Evolutionary conservation across 2,113 vertebrate species (phyloP).

Genomic region (Crotalus horridus): DNA sequence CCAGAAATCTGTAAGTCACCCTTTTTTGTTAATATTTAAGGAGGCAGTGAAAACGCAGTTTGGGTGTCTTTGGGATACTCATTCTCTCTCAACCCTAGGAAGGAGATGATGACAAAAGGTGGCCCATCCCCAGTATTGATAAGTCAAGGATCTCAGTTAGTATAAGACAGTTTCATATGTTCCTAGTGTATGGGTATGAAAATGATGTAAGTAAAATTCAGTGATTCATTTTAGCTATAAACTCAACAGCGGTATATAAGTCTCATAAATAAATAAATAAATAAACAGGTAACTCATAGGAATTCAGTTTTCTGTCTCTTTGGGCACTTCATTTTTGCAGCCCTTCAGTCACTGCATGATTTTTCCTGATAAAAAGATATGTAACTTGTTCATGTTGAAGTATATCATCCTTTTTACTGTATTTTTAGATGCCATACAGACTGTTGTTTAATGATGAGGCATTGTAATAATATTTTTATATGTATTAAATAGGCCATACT

Average conservation of each 20-base stretch:
- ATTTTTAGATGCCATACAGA: slow-evolving; percentile 55
- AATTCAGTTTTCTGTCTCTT: background rate
- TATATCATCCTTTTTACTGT: slow-evolving; percentile 27
- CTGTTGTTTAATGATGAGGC: slow-evolving; percentile 55
- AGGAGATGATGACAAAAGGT: background rate
- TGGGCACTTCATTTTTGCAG: background rate
- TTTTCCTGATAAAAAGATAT: slow-evolving; percentile 48
- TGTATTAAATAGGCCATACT: slow-evolving; percentile 57
- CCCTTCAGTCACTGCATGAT: background rate
- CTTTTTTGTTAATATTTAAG: background rate
- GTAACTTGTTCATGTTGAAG: slow-evolving; percentile 53
- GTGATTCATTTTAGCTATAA: background rate
- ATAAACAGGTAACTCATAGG: background rate
- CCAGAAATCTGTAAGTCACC: background rate
- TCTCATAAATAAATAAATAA: too few relatives aligned
- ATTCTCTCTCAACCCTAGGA: background rate
- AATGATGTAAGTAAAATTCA: background rate
- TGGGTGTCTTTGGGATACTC: background rate
- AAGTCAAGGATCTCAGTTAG: background rate
- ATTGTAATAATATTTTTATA: slow-evolving; percentile 61
- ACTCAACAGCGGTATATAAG: too few relatives aligned
- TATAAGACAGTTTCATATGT: background rate
- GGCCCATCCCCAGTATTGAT: background rate
- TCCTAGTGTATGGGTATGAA: background rate
- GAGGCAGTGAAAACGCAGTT: background rate